Evolutionary conservation across 2,888 invertebrate genomes (phyloP).

Genomic region (Cotesia congregata): DNA sequence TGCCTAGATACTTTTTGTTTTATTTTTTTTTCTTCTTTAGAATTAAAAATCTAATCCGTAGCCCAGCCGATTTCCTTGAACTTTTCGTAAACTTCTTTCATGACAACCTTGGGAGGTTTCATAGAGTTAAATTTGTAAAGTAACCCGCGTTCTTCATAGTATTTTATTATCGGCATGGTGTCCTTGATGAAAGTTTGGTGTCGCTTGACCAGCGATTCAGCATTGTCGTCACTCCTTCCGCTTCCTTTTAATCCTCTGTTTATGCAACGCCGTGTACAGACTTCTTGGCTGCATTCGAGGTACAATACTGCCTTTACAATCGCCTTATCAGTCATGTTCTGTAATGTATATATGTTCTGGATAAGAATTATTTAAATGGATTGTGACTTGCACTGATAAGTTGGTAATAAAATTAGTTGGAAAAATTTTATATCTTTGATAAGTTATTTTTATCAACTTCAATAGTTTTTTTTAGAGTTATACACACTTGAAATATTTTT

Average conservation of each 20-base stretch:
- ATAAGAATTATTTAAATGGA: neutral
- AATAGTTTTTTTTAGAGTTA: no score
- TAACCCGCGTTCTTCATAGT: conserved; percentile 80
- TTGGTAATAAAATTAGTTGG: neutral
- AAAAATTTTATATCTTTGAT: neutral
- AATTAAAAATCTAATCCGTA: conserved; percentile 41
- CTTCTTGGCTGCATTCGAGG: conserved; percentile 88
- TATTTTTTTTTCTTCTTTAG: neutral
- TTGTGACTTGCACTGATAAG: neutral
- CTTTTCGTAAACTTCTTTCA: conserved; percentile 73
- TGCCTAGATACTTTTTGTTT: neutral
- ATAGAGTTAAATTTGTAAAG: conserved; percentile 85
- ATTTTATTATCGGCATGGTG: conserved; percentile 90
- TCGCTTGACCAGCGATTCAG: conserved; percentile 87
- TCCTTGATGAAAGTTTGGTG: conserved; percentile 88
- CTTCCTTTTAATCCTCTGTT: conserved; percentile 89
- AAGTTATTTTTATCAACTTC: neutral
- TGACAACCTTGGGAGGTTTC: conserved; percentile 78
- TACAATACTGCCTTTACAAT: conserved; percentile 90
- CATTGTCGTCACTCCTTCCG: conserved; percentile 95
- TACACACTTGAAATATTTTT: no score
- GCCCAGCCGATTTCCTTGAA: conserved; percentile 71
- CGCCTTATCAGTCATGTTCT: conserved; percentile 85
- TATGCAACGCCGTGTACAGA: conserved; percentile 89
- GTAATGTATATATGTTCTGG: conserved; percentile 46